These are phyloP conservation scores for Phylloscopus whistleri DNA, from an alignment of 2,113 vertebrate species.

Conservation along the genomic window DNA sequence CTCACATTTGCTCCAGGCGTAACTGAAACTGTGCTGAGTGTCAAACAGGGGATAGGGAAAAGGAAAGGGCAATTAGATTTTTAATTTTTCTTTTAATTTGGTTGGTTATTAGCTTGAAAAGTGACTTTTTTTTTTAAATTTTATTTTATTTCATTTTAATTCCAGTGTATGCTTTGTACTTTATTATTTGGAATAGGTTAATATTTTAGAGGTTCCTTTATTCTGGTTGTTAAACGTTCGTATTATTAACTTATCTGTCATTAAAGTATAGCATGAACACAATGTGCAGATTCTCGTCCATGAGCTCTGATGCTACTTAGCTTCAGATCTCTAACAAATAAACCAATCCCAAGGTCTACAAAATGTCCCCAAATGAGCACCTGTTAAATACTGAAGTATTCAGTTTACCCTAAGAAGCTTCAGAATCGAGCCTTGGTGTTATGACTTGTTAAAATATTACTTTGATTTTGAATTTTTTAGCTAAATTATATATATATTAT, in stretches of 20 bases:
- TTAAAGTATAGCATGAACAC: background rate
- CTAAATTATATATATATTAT: too few relatives aligned
- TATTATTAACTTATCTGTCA: background rate
- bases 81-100: background rate
- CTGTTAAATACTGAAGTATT: background rate
- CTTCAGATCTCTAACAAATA: background rate
- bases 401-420: background rate
- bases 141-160: background rate
- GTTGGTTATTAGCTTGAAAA: background rate
- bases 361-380: background rate
- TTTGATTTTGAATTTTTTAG: background rate
- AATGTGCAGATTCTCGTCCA: background rate
- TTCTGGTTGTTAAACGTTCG: background rate
- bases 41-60: background rate
- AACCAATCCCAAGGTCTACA: background rate
- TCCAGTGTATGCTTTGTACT: background rate
- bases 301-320: background rate
- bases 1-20: background rate
- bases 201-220: background rate
- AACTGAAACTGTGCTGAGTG: background rate
- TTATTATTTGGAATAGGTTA: background rate
- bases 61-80: background rate
- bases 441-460: background rate
- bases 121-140: background rate
- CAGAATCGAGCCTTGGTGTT: background rate